Evolutionary conservation across 1,140 invertebrate species (phyloP), one percentile per base, ranked within the genome.

Genomic region (Arion vulgaris): DNA sequence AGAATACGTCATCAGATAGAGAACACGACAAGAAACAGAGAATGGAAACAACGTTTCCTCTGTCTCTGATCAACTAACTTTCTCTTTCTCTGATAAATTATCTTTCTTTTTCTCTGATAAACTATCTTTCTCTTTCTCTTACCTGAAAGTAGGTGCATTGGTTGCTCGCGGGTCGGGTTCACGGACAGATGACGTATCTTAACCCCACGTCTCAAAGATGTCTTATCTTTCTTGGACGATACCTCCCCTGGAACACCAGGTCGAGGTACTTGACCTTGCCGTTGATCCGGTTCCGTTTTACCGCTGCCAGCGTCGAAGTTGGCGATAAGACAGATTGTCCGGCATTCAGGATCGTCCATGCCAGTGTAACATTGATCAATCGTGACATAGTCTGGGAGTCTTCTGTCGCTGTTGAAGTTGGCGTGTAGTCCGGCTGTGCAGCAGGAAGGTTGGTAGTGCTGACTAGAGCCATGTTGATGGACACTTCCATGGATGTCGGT

Each of bases 331-430:
- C 80, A 73, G 36, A 81, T 74, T 1, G 80, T 81, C 1, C 80
- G 36, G 38, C 69, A 73, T 23, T 81, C 80, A 1, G n/a, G 19
- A 28, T 81, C 80, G 32, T 81, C 80, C 41, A 34, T 34, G 19
- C 49, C 80, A 36, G 69, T 51, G 71, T 81, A 81, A 51, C 80
- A 81, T 36, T 81, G 69, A 71, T 81, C 80, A 1, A 81, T 74
- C 49, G 80, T 74, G 23, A 81, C 80, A 49, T 53, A 73, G 51
- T 81, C 80, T 26, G 80, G 80, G 1, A 81, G 71, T 9, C 80
- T 45, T 0, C 80, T 15, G 45, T 80, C 78, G n/a, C 62, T 32
- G 45, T 49, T 71, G 28, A 57, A 74, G 23, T n/a, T 28, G 15
- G 41, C 23, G 45, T 72, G 69, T 2, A 51, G 7, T 0, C 5